Evolutionary conservation across 2,888 invertebrate genomes (phyloP), one percentile per base, ranked within the genome.

Genomic region (Tinea semifulvella): DNA sequence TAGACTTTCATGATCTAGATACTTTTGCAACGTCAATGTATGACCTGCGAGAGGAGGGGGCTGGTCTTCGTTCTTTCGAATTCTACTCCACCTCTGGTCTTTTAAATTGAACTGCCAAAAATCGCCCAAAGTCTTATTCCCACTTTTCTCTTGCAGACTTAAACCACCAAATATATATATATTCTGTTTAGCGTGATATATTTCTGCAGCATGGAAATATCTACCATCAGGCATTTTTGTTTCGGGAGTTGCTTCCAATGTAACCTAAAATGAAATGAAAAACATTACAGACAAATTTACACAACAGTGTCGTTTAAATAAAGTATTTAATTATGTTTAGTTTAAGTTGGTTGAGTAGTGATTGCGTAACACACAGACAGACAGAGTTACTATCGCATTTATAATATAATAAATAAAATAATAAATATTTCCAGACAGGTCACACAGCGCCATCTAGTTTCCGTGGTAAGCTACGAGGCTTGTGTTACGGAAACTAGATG

Each of bases 81-180:
- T 87, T 53, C 87, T 88, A 50, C 86, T 86, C 92, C 92, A 92
- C 38, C 91, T 82, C 55, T 92, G 91, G 63, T 92, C 91, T 58
- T 91, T 91, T 47, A 93, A 83, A 55, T 90, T 91, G 61, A 96
- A 97, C 58, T 91, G 92, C 96, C 96, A 97, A 62, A 96, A 94
- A 63, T 96, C 96, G 35, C 86, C 87, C 1, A 95, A 79, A 2
- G 94, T 88, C 59, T 87, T 84, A 58, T 86, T 85, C 2, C 69
- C 71, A 50, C 71, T 69, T 64, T 83, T 69, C 56, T 85, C 74
- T 58, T 87, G 83, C 62, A 84, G 53, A 53, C 90, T 88, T 42
- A 96, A 77, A 1, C 97, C 97, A 1, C 97, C 96, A 57, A 89
- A 94, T 17, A 97, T 89, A 61, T 90, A 96, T 58, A 97, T 91